phyloP scores from a whole-genome alignment of 2,113 vertebrate species.

The Desmodus rotundus region DNA sequence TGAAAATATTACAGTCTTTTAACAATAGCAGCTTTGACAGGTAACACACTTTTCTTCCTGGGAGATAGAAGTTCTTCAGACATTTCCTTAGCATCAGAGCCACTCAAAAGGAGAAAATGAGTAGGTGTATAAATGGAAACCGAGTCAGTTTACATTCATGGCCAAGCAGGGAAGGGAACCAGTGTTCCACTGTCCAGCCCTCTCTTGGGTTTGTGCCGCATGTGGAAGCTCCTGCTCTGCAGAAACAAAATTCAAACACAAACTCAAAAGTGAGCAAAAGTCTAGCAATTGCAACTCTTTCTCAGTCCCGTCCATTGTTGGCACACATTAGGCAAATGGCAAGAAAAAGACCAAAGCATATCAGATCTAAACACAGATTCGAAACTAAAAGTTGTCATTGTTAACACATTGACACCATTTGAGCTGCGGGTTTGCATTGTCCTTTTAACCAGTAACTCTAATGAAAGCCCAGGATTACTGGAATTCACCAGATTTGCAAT shows the following conservation, averaged over 20 bases:
- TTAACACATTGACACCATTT: neutral
- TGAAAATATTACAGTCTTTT: constrained; percentile 65
- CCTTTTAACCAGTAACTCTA: neutral
- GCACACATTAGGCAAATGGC: neutral
- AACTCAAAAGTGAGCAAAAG: neutral
- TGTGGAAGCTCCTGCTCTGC: neutral
- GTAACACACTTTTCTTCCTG: constrained; percentile 64
- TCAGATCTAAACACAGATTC: neutral
- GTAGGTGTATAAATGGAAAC: constrained; percentile 54
- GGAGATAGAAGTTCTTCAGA: constrained; percentile 62
- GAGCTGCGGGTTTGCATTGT: neutral
- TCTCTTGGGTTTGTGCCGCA: neutral
- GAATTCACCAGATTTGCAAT: neutral
- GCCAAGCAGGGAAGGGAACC: neutral
- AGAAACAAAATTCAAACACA: constrained; percentile 13
- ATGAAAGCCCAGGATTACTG: neutral
- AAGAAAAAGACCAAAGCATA: neutral
- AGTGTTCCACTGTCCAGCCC: neutral
- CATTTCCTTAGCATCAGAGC: constrained; percentile 64
- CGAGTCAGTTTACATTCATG: constrained; percentile 46
- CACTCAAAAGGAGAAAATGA: constrained; percentile 64
- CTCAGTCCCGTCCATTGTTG: neutral
- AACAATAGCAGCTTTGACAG: constrained; percentile 63
- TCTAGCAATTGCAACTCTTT: neutral
- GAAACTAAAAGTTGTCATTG: neutral